Evolutionary conservation across 2,888 invertebrate genomes (phyloP).

Genomic region (Criorhina ranunculi): DNA sequence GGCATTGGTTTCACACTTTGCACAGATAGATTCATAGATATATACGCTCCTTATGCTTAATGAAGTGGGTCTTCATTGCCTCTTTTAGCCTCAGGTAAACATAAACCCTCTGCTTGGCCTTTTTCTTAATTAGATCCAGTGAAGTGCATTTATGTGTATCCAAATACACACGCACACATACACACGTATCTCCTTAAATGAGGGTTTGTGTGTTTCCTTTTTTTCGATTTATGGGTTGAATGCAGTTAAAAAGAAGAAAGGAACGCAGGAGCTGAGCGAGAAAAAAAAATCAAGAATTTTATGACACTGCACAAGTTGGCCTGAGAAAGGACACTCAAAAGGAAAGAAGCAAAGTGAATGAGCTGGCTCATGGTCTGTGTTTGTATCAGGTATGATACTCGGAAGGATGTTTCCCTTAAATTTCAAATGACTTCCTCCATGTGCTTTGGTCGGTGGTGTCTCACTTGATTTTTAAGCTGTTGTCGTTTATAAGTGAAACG

Average conservation of each 20-base stretch:
- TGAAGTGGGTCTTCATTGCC: constrained; percentile 69
- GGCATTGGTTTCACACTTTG: constrained; percentile 46
- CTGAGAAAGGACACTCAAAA: constrained; percentile 40
- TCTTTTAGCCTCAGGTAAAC: constrained; percentile 71
- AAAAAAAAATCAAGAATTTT: constrained; percentile 18
- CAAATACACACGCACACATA: constrained; percentile 10
- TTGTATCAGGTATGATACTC: constrained; percentile 45
- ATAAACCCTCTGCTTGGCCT: constrained; percentile 62
- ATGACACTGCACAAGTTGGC: constrained; percentile 40
- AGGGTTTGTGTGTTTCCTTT: constrained; percentile 30
- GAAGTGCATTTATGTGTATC: constrained; percentile 60
- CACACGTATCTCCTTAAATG: constrained; percentile 45
- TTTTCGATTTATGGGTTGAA: constrained; percentile 51
- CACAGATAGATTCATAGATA: constrained; percentile 14
- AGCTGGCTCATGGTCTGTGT: constrained; percentile 39
- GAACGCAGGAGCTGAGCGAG: neutral
- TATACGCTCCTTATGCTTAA: constrained; percentile 55
- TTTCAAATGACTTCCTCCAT: constrained; percentile 73
- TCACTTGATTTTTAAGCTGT: constrained; percentile 49
- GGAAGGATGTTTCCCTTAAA: constrained; percentile 70
- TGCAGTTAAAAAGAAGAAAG: constrained; percentile 32
- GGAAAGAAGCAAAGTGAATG: constrained; percentile 32
- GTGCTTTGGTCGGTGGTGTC: constrained; percentile 37
- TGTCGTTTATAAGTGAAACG: constrained; percentile 36
- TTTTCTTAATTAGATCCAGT: constrained; percentile 70